A percentile compares a stretch with the other conserved stretches of the same genome.
Conservation (phyloP, 2,113 vertebrate species). For the Tyto alba region DNA sequence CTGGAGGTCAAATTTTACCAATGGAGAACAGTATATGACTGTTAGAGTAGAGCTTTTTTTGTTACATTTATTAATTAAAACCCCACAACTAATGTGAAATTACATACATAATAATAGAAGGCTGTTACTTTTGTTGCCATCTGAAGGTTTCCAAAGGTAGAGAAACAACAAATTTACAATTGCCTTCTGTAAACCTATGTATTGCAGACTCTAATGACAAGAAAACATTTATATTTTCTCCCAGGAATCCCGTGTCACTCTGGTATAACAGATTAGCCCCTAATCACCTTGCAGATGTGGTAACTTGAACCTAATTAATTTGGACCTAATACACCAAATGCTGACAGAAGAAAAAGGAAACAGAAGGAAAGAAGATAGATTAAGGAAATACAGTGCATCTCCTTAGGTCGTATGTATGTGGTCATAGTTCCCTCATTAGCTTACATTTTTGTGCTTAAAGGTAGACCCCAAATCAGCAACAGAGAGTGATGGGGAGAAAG, state of each 20-base stretch:
- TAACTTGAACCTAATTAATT: neutral
- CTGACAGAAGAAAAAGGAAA: rapidly evolving
- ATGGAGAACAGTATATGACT: neutral
- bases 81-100: neutral
- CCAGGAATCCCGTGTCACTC: neutral
- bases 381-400: neutral
- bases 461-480: neutral
- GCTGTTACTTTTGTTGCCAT: neutral
- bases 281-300: neutral
- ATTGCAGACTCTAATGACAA: neutral
- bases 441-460: neutral
- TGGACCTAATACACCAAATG: neutral
- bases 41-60: neutral
- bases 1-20: neutral
- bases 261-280: neutral
- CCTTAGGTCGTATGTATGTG: neutral
- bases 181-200: neutral
- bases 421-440: neutral
- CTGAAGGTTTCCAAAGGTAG: neutral
- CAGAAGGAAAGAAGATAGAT: rapidly evolving
- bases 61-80: neutral
- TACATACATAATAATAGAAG: neutral
- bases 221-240: neutral
- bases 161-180: neutral
- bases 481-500: neutral